Evolutionary conservation across 2,888 invertebrate genomes (phyloP), one percentile per base, ranked within the genome.

Genomic region (Polymixis flavicincta): DNA sequence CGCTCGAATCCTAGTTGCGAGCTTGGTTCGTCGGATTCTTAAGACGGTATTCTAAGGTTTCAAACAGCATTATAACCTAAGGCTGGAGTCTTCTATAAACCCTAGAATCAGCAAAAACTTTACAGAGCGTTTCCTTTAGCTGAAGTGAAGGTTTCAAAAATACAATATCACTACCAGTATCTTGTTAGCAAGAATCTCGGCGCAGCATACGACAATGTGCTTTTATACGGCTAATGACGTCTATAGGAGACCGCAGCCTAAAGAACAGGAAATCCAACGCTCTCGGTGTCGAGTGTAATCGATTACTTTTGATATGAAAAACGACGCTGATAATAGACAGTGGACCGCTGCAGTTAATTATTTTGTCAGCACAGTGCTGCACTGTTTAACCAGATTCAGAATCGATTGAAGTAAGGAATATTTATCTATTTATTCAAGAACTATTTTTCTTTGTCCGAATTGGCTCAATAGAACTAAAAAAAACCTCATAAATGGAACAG

Each of bases 271-370:
- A 76, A 78, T 64, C 37, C n/a, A n/a, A 32, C 55, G n/a, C 22
- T 71, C 52, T 22, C 32, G 17, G 54, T 25, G 60, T 32, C 42
- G 48, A 59, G 54, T 54, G 28, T 50, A 17, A 28, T 42, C 78
- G 25, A 77, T 60, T 78, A 76, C 9, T n/a, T 54, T 69, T 55
- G 54, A 78, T 69, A 68, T 28, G 75, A 68, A 77, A 77, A 77
- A 61, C 70, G 37, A 37, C 14, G 48, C 28, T 55, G 48, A 48
- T 60, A 54, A 76, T 69, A 78, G 48, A 17, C n/a, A 54, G 22
- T 54, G 1, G 22, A 55, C n/a, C 54, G 8, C 48, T 78, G 37
- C 60, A 78, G 32, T 78, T 48, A 48, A 17, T 22, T 45, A 48
- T 54, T 25, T 28, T 14, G 37, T 42, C 17, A 42, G 14, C 14